phyloP scores from a whole-genome alignment of 2,113 vertebrate species.

The Eira barbara region DNA sequence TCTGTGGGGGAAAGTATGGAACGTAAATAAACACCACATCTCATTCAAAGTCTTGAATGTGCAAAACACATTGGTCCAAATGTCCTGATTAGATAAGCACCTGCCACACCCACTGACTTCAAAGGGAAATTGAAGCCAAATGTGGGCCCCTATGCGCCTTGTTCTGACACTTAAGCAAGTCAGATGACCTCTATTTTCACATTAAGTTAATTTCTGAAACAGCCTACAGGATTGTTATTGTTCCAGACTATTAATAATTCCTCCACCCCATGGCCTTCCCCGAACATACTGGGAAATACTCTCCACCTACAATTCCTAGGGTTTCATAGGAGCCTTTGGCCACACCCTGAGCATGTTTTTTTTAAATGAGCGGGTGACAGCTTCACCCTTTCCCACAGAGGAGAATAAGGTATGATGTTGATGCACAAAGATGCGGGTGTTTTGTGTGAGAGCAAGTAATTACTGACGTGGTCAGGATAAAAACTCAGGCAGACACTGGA shows the following conservation, averaged over 20 bases:
- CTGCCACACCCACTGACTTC: constrained; percentile 56
- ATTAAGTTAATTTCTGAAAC: constrained; percentile 36
- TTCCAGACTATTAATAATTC: constrained; percentile 31
- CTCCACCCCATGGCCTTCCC: background rate
- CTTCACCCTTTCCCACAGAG: background rate
- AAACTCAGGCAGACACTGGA: background rate
- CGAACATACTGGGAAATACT: background rate
- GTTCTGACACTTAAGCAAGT: background rate
- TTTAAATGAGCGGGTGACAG: background rate
- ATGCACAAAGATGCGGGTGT: background rate
- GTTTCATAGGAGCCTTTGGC: background rate
- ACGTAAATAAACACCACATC: constrained; percentile 48
- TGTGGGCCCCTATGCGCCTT: background rate
- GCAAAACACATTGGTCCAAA: constrained; percentile 35
- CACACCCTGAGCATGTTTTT: constrained; percentile 26
- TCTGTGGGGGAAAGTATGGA: constrained; percentile 14
- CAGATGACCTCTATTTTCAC: constrained; percentile 2
- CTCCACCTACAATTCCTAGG: background rate
- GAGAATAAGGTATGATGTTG: background rate
- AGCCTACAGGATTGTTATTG: background rate
- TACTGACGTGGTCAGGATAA: background rate
- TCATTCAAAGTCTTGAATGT: constrained; percentile 54
- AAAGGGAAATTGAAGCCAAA: constrained; percentile 54
- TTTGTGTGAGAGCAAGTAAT: background rate
- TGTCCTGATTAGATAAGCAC: constrained; percentile 55